Base-by-base conservation (phyloP, 1,140 invertebrate genomes). In the Cecropterus lyciades region DNA sequence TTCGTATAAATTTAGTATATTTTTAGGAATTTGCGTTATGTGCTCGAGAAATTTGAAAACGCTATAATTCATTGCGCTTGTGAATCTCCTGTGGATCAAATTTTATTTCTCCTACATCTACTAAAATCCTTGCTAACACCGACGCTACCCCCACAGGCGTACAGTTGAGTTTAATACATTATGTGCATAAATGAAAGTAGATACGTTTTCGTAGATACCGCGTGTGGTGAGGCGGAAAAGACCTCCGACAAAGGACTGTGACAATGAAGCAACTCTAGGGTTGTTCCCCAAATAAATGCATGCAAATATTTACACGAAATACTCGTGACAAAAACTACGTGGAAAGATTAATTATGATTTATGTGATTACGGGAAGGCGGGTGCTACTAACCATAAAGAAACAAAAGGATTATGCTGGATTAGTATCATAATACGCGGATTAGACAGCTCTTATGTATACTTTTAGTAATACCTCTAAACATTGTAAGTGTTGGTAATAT, bases 231-330 rank as follows among this genome's bases (percentile, higher is more conserved):
- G 77, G 83, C 88, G 81, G 85, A 89, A 88, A 79, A 87, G 83
- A 78, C 81, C 77, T 81, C 80, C 79, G 80, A 89, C 84, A 87
- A 86, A 89, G 87, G 82, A 80, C 76, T 84, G 78, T 79, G 85
- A 89, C 86, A 88, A 86, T 84, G 84, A 87, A 78, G 71, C 64
- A 46, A 51, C 63, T 68, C 13, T 85, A 90, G 87, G 86, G 86
- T 75, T 87, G 81, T 46, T 65, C 62, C 68, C 59, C 57, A 53
- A 60, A 60, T 8, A 43, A 55, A 30, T 57, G 49, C 42, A 63
- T 63, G 60, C 60, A 63, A 63, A 63, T 63, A 63, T 63, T 63
- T 52, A 63, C 60, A 63, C 60, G 30, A 53, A 63, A 43, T 30
- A 13, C 60, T 63, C 30, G 27, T 62, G 16, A 30, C 60, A 63